Evolutionary conservation across 2,888 invertebrate species (phyloP), one percentile per base, ranked within the genome.

Genomic region (Eupeodes latifasciatus): DNA sequence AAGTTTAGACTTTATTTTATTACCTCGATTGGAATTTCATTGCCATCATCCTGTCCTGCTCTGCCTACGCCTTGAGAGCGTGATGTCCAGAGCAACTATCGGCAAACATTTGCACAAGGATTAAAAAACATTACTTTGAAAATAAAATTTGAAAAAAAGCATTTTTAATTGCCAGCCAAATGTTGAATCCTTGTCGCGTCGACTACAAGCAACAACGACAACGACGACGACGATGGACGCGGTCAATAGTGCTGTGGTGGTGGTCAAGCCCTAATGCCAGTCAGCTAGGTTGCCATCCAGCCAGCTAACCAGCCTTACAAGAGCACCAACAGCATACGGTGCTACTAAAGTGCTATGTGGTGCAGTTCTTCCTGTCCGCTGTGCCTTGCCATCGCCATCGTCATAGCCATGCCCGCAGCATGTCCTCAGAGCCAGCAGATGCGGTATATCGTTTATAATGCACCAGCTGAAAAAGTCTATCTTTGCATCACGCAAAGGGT

Each of bases 111-210:
- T 36, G 27, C 55, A 47, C n/a, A 36, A 49, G 40, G 62, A 66
- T 66, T 66, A 19, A 61, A 44, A 27, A 36, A 59, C 1, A 34
- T 27, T 27, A 27, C 27, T 27, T 27, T 27, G 27, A 14, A 71
- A 51, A 66, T 67, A 76, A 62, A 44, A 53, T 9, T 53, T 74
- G 57, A 75, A 27, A 85, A 75, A 85, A 71, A 75, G 80, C 80
- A 51, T 74, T 81, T 85, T 85, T 85, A 85, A 85, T 85, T 85
- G 85, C 81, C 77, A 77, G 61, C 77, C 81, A 85, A 85, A 85
- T 85, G 85, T 85, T 85, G 72, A 75, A 81, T 85, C 76, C 80
- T 74, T 66, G 77, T 81, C 85, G 77, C 85, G 81, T 72, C 53
- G 69, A 53, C 44, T 19, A 64, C 44, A 1, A 16, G 19, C 40